Conservation (phyloP, 2,888 invertebrate species). For the Aradus depressus region DNA sequence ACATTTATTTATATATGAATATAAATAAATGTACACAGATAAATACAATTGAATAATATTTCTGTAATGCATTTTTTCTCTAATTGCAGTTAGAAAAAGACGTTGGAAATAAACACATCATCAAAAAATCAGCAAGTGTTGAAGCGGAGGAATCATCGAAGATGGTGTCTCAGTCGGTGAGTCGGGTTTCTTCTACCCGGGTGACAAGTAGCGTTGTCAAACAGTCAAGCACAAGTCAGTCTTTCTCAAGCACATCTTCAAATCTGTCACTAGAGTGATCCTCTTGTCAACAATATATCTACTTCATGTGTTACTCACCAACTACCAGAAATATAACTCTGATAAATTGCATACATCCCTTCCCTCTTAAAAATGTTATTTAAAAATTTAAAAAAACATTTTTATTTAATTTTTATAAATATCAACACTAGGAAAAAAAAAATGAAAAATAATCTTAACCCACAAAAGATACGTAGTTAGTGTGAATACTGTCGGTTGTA, state of each 20-base stretch:
- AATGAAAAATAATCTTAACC: too few relatives aligned
- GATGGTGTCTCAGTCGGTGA: conserved; percentile 28
- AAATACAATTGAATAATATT: background rate
- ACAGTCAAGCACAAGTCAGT: conserved; percentile 15
- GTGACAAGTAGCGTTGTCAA: conserved; percentile 25
- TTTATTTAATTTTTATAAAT: too few relatives aligned
- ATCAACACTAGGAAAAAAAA: too few relatives aligned
- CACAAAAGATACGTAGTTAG: too few relatives aligned
- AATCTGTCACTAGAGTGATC: too few relatives aligned
- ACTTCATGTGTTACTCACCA: too few relatives aligned
- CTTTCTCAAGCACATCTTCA: conserved; percentile 13
- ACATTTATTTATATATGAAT: background rate
- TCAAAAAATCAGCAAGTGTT: conserved; percentile 25
- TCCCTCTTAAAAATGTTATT: too few relatives aligned
- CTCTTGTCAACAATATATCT: too few relatives aligned
- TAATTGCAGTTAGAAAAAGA: conserved; percentile 28
- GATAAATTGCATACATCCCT: too few relatives aligned
- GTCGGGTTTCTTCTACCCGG: conserved; percentile 16
- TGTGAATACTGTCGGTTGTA: too few relatives aligned
- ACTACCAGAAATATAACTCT: too few relatives aligned
- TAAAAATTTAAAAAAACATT: too few relatives aligned
- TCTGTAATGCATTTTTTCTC: background rate
- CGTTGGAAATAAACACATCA: conserved; percentile 24
- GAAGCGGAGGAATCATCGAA: conserved; percentile 25
- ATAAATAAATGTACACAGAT: background rate